Evolutionary conservation across 2,113 vertebrate species (phyloP), one percentile per base, ranked within the genome.

Genomic region (Trachemys scripta): DNA sequence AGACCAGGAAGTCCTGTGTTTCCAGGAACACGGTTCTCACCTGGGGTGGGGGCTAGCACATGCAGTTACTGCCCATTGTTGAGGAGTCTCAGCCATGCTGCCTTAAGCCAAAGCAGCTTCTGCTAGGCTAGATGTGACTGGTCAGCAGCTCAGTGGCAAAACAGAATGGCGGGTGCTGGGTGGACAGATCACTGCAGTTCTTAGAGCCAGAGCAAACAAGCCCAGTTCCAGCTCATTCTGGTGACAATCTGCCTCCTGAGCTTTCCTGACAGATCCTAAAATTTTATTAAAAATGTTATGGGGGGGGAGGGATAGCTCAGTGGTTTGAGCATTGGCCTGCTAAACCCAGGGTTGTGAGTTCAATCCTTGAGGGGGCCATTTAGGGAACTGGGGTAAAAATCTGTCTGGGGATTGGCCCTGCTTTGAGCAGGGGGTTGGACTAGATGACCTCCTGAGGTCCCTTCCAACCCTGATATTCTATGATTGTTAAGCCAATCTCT

Each of bases 41-140:
- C 22, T 20, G 38, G 22, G 38, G 69, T 72, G 72, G 72, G 72
- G n/a, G 50, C 35, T 81, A n/a, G n/a, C 11, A 5, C 4, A 0
- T 7, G 90, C 78, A 11, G 2, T 54, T 69, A 4, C 51, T 47
- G 13, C 49, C 27, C 0, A 0, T 1, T 80, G 72, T 19, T 42
- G 0, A 6, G 51, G 81, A 81, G 24, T 27, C 90, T 31, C 14
- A 65, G 80, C n/a, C n/a, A 10, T 5, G 69, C 20, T 10, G 69
- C 69, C n/a, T 42, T 38, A 79, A 84, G 20, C 85, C 13, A 24
- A 16, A 1, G 78, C 1, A 6, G 29, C 80, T 22, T 65, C n/a
- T 91, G 53, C 76, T 0, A 1, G 8, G 86, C n/a, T 53, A 47
- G 0, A 14, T 35, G 6, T 31, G 59, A 10, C 25, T 1, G 13